Evolutionary conservation across 2,888 invertebrate species (phyloP), one percentile per base, ranked within the genome.

Genomic region (Caenorhabditis sp.): DNA sequence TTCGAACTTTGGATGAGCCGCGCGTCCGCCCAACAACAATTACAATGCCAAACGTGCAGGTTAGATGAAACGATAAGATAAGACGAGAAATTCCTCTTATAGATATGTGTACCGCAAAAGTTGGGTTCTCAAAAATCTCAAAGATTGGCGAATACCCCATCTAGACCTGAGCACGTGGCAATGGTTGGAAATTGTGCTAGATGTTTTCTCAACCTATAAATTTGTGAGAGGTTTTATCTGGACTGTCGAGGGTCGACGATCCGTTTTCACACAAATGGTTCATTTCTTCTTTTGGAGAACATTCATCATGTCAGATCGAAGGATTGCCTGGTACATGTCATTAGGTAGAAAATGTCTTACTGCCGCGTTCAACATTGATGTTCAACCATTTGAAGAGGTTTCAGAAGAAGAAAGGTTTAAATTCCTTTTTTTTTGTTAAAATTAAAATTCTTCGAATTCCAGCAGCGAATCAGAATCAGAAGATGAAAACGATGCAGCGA

Each of bases 1-100:
- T 76, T 82, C 37, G 70, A 68, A 10, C 54, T 69, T 50, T 82
- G 82, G 82, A 75, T 82, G 63, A 24, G 58, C 1, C 73, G 69
- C 49, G 81, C 82, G 31, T 76, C 82, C 0, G 73, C 72, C 14
- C 73, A 74, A 23, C 79, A 82, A 62, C 75, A 79, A 59, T 55
- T 54, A 6, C 71, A 73, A 49, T 82, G 82, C 53, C 71, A 70
- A 14, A 81, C 77, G 49, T 82, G 82, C 71, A 76, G 69, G 80
- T 82, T 31, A 49, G 17, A 19, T 23, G 1, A 21, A 4, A 51
- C 21, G 19, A 10, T 59, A 66, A 50, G 1, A 17, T 10, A 19
- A 31, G 43, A 24, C 23, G 19, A 2, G 8, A 19, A 21, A 43
- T 8, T 19, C 21, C 37, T 19, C 59, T 62, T 43, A 12, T 50